phyloP scores from a whole-genome alignment of 1,140 invertebrate genomes.

The Tetramorium alpestre region DNA sequence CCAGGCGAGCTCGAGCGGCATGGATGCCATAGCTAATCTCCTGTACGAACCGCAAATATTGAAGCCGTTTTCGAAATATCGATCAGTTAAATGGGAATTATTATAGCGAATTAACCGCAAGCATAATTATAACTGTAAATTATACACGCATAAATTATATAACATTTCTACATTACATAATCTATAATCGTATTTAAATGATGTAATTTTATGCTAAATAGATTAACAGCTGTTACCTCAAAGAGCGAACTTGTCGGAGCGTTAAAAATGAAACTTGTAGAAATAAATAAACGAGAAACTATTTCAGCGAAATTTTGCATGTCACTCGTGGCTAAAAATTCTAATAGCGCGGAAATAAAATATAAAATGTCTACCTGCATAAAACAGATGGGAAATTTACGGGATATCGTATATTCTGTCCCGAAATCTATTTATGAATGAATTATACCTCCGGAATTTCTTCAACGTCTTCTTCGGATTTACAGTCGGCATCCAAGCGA shows the following conservation, averaged over 20 bases:
- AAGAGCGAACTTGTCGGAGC: background rate
- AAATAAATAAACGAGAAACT: constrained; percentile 4
- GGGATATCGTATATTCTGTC: background rate
- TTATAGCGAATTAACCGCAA: background rate
- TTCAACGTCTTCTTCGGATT: constrained; percentile 65
- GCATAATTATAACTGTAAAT: constrained; percentile 34
- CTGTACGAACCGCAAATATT: constrained; percentile 37
- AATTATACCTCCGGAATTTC: constrained; percentile 65
- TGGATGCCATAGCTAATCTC: constrained; percentile 74
- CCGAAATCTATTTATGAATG: constrained; percentile 12
- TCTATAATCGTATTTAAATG: background rate
- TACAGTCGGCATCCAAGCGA: constrained; percentile 74
- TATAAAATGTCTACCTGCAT: background rate
- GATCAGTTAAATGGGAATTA: constrained; percentile 12
- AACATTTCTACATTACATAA: constrained; percentile 3
- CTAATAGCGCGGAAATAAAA: background rate
- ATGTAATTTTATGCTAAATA: background rate
- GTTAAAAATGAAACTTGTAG: background rate
- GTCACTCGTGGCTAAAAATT: background rate
- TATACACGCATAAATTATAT: constrained; percentile 2
- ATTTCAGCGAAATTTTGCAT: background rate
- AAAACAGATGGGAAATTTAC: background rate
- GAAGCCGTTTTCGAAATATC: constrained; percentile 2
- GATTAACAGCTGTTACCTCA: background rate
- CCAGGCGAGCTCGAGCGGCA: constrained; percentile 78